phyloP scores from a whole-genome alignment of 2,888 invertebrate genomes.

The Melitaea athalia region DNA sequence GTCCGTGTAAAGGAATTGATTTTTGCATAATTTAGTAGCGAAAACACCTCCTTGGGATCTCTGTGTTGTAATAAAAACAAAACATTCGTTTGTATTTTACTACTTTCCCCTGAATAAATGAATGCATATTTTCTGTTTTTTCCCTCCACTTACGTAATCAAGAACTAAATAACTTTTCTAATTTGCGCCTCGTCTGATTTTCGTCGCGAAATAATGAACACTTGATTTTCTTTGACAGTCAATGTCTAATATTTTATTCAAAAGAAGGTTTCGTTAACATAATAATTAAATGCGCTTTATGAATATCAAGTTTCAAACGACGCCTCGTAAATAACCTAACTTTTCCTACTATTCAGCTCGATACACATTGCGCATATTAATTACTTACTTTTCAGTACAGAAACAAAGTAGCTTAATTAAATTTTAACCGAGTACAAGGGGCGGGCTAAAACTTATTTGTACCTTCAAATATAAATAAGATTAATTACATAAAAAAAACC shows the following conservation, averaged over 20 bases:
- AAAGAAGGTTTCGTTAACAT: constrained; percentile 79
- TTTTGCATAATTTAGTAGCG: constrained; percentile 80
- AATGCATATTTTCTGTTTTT: constrained; percentile 48
- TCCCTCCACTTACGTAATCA: constrained; percentile 48
- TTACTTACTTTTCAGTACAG: constrained; percentile 39
- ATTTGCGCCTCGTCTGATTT: constrained; percentile 46
- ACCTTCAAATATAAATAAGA: constrained; percentile 15
- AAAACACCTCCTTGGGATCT: constrained; percentile 74
- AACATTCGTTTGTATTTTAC: constrained; percentile 78
- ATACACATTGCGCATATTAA: constrained; percentile 78
- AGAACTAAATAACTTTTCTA: constrained; percentile 52
- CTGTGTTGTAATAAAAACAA: constrained; percentile 74
- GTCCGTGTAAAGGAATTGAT: constrained; percentile 78
- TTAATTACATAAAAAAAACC: neutral
- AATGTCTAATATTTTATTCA: constrained; percentile 78
- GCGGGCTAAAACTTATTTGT: constrained; percentile 21
- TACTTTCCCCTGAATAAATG: constrained; percentile 69
- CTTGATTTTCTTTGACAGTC: constrained; percentile 74
- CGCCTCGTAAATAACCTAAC: constrained; percentile 73
- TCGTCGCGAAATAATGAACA: constrained; percentile 59
- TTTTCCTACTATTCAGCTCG: constrained; percentile 73
- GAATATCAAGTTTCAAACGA: constrained; percentile 78
- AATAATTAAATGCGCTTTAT: constrained; percentile 81
- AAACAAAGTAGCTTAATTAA: constrained; percentile 39
- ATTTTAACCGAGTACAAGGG: constrained; percentile 33